Evolutionary conservation across 2,113 vertebrate species (phyloP), one percentile per base, ranked within the genome.

Genomic region (Phalacrocorax aristotelis): DNA sequence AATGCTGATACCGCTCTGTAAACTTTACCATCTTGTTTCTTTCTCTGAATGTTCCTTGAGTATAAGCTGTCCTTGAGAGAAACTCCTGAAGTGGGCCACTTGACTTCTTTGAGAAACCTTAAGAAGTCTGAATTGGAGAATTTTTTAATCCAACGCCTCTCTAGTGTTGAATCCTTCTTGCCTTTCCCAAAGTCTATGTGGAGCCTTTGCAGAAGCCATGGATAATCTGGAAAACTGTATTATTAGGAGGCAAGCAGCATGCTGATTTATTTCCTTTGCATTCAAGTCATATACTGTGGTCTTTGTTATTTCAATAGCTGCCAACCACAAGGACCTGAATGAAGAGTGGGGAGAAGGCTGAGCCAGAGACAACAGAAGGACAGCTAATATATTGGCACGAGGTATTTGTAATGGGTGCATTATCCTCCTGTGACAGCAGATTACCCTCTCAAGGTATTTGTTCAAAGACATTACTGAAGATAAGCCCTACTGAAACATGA

Each of bases 281-380:
- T 94, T 94, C 83, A 72, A 72, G 23, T 88, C 58, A 80, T 90
- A 93, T 64, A 69, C 40, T 80, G 38, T 87, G 77, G 52, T 93
- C 87, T 91, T 92, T 82, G 69, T 75, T 91, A 71, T 83, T 87
- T 94, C 78, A 76, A 27, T 82, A 95, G 77, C 81, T 94, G 87
- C 87, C 87, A 89, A 61, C 74, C 61, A 76, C 65, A 85, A 94
- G 87, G 62, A 93, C 58, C 82, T 87, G 89, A 95, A 84, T 82
- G 89, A 91, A 87, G 83, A 82, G 87, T 4, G 1, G 57, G 20
- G 29, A n/a, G 84, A 78, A 89, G 48, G 27, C 89, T 90, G 77
- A 95, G 89, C 78, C 81, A 94, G 84, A 89, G 65, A 89, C 72
- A 81, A 72, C 81, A 96, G 89, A 76, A 90, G 83, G 81, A 85